Evolutionary conservation across 1,140 invertebrate species (phyloP), one percentile per base, ranked within the genome.

Genomic region (Danaus melanippus): DNA sequence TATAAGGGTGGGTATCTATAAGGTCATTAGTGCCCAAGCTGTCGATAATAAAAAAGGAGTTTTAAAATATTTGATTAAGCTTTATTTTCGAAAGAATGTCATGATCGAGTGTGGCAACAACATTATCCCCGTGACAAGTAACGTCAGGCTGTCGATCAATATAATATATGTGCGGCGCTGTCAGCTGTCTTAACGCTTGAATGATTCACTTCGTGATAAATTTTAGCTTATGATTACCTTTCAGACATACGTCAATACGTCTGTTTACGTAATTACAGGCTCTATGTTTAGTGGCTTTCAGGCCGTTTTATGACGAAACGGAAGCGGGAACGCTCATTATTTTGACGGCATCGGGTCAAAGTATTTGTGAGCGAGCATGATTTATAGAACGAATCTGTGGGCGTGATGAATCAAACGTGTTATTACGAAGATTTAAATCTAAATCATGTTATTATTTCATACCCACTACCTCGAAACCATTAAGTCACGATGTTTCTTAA

Each of bases 151-250:
- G 80, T 86, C 83, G 79, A 84, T 86, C 80, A 86, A 79, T 83
- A 80, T 83, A 86, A 86, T 86, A 74, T 86, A 86, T 86, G 79
- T 77, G 79, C 74, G 64, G 74, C 71, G 74, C 81, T 84, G 83
- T 86, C 83, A 84, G 76, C 81, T 86, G 79, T 86, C 80, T 83
- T 67, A 74, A 69, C 71, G 74, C 77, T 80, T 84, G 83, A 86
- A 81, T 86, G 83, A 86, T 86, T 86, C 83, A 84, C 80, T 84
- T 71, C 69, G 76, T 83, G 79, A 86, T 86, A 86, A 86, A 86
- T 86, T 86, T 80, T 74, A 83, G 81, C 83, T 86, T 83, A 86
- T 86, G 83, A 86, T 86, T 84, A 84, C 81, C 79, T 86, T 83
- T 86, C 79, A 84, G 79, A 78, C 73, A 60, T 68, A 73, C 70